Conservation (phyloP, 2,797 vertebrate species). For the Lates japonicus region DNA sequence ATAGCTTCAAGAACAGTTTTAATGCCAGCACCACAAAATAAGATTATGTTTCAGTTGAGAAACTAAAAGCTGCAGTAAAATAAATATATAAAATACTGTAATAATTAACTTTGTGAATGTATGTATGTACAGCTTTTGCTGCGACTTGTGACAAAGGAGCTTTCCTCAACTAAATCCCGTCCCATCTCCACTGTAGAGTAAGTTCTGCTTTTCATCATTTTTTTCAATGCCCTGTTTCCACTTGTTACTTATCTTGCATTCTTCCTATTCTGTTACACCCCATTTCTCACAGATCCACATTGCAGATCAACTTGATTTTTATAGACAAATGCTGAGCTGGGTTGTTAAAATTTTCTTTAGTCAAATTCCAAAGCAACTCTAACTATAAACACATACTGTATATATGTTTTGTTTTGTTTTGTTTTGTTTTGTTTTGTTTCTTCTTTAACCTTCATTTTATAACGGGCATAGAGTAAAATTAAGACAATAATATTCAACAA, state of each 20-base stretch:
- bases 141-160: constrained; percentile 82
- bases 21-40: neutral
- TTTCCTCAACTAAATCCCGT: constrained; percentile 67
- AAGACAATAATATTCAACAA: too few species aligned
- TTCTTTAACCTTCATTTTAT: too few species aligned
- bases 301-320: neutral
- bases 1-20: neutral
- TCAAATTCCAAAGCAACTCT: neutral
- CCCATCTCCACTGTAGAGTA: constrained; percentile 79
- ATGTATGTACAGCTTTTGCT: constrained; percentile 76
- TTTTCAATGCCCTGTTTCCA: neutral
- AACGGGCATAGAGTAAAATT: too few species aligned
- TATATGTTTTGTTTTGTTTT: too few species aligned
- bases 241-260: neutral
- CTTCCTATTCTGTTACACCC: neutral
- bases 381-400: neutral
- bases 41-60: neutral
- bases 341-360: neutral
- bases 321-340: neutral
- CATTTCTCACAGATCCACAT: neutral
- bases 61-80: neutral
- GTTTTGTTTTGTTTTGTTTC: too few species aligned
- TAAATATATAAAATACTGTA: neutral
- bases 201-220: constrained; percentile 56
- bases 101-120: constrained; percentile 11